Evolutionary conservation across 2,113 vertebrate genomes (phyloP).

Genomic region (Campylomormyrus numenius): DNA sequence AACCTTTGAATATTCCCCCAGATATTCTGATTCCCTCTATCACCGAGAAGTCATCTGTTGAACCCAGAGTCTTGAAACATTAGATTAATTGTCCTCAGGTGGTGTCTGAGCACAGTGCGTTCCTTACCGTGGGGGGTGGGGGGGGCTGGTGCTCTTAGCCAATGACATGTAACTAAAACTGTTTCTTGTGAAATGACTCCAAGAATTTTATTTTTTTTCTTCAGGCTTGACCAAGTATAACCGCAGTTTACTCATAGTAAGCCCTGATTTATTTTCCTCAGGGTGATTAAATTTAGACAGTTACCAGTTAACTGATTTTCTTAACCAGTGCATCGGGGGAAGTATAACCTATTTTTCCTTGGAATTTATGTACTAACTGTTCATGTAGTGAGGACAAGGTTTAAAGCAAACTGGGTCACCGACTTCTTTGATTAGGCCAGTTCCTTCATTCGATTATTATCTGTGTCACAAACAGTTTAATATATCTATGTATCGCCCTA

Average conservation of each 20-base stretch:
- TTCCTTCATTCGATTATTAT: neutral
- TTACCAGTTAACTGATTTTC: neutral
- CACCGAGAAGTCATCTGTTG: neutral
- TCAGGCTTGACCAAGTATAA: slow-evolving; percentile 11
- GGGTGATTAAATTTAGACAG: neutral
- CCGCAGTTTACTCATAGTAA: neutral
- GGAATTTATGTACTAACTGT: neutral
- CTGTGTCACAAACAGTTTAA: neutral
- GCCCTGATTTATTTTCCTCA: slow-evolving; percentile 11
- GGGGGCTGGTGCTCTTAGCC: neutral
- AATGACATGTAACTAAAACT: slow-evolving; percentile 9
- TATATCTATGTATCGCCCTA: neutral
- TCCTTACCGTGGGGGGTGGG: neutral
- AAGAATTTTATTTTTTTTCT: slow-evolving; percentile 8
- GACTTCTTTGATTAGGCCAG: neutral
- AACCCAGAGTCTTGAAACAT: neutral
- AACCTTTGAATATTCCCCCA: neutral
- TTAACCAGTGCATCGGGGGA: neutral
- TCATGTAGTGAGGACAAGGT: neutral
- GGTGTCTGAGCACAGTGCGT: neutral
- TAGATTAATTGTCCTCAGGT: slow-evolving; percentile 14
- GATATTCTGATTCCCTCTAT: neutral
- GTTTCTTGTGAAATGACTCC: slow-evolving; percentile 7
- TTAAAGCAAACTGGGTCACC: neutral
- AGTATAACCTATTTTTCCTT: neutral